Base-by-base conservation (phyloP, 2,888 invertebrate genomes). In the Lithophane ornitopus region DNA sequence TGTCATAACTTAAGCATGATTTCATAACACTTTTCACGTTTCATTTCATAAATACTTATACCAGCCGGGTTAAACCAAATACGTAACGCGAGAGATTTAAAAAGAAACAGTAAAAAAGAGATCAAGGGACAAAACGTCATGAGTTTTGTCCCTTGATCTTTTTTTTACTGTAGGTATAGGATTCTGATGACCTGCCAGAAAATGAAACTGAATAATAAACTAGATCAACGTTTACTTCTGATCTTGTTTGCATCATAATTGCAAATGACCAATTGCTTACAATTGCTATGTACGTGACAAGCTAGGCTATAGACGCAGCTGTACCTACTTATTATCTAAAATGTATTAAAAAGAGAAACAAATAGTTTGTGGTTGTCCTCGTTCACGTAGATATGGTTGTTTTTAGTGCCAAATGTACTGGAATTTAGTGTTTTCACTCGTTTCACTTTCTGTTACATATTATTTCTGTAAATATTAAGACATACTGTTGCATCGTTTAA, bases 281-380 rank as follows among this genome's bases (percentile, higher is more conserved):
- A 76, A 87, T 77, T 85, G 76, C 75, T 65, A 61, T 41, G 82
- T 81, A 86, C 87, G 87, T 87, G 87, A 79, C 85, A 67, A 74
- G 46, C 75, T 81, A 69, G 71, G n/a, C 54, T 74, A 59, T 79
- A 68, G 63, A 56, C 70, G 4, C 41, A 61, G 70, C 34, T 74
- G 54, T n/a, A n/a, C 34, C 14, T 34, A 34, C 34, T 22, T 34
- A 34, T 67, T 65, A 83, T 75, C 65, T 75, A 73, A 72, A 74
- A 52, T 66, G 44, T n/a, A 74, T 54, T 76, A 78, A 78, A 87
- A 70, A 77, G 54, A 78, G 61, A 82, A 81, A 87, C 70, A 79
- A 86, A 71, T 46, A 68, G 66, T 80, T 74, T 78, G 78, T 65
- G 77, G 82, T 77, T 81, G 85, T 76, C 81, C 87, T 72, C 81